Evolutionary conservation across 2,113 vertebrate species (phyloP), one percentile per base, ranked within the genome.

Genomic region (Hemiprocne comata): DNA sequence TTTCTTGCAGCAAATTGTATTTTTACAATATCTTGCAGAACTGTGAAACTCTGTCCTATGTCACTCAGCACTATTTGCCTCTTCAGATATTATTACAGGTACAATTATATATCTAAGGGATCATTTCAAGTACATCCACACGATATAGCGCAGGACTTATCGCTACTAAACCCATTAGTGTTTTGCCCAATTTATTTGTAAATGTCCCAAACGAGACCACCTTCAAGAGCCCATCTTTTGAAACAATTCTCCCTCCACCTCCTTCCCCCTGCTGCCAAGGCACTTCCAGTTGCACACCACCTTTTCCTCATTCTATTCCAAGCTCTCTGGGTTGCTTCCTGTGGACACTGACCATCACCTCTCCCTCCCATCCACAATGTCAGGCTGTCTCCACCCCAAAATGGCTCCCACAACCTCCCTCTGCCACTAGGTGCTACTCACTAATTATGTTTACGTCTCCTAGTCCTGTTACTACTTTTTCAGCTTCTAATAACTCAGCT

Each of bases 381-480:
- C 40, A 26, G 31, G 16, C 18, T 2, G 6, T 5, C 25, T 4
- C 2, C 38, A 8, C 6, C 1, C 4, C 2, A 9, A 1, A 1
- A 31, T 3, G 7, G 20, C 20, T 25, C 53, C 50, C 31, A 1
- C 2, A 9, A 34, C 9, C 34, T 34, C 62, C 62, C 34, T 13
- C 57, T 53, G 33, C 57, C 50, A 3, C 33, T 9, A 11, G 42
- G 6, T 1, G 34, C 54, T 38, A 1, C 10, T 42, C 66, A 3
- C 42, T 9, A 17, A 26, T 11, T 7, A 4, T 2, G 1, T 10
- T 7, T 2, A 6, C 10, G 0, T 1, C 15, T 15, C 42, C 29
- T 25, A 13, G 3, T 8, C 19, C 31, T 1, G 5, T 1, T 7
- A 17, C 0, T 26, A 6, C 72, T 5, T 36, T 8, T 17, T n/a